A percentile compares a stretch with the other conserved stretches of the same genome.
phyloP scores from a whole-genome alignment of 2,888 invertebrate genomes.

The Brachypalpus laphriformis region DNA sequence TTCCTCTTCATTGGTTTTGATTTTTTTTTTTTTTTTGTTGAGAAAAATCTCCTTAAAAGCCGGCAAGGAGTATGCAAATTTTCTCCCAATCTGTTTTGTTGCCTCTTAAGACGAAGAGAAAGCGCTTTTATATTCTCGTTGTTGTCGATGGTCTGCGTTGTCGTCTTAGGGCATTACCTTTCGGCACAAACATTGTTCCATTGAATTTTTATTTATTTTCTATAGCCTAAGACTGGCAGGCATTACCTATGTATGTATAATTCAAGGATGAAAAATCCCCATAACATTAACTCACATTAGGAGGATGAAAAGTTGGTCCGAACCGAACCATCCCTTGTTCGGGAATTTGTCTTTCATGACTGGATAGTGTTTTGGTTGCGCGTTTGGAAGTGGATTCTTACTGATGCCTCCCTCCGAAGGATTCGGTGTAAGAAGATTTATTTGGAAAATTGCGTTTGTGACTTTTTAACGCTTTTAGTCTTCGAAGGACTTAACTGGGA shows the following conservation, averaged over 20 bases:
- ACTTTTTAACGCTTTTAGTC: conserved; percentile 71
- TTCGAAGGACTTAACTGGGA: conserved; percentile 65
- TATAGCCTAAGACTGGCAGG: conserved; percentile 53
- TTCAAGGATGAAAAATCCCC: conserved; percentile 73
- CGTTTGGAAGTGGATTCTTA: conserved; percentile 17
- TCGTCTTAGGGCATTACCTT: conserved; percentile 66
- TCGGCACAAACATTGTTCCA: conserved; percentile 70
- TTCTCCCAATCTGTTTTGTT: conserved; percentile 69
- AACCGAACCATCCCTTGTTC: conserved; percentile 30
- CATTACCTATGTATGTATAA: conserved; percentile 71
- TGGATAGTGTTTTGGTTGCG: conserved; percentile 40
- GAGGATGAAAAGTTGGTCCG: conserved; percentile 63
- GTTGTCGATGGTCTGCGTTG: conserved; percentile 59
- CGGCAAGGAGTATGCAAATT: conserved; percentile 73
- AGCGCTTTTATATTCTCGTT: conserved; percentile 51
- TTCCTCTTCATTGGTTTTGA: conserved; percentile 14
- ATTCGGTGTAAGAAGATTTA: conserved; percentile 69
- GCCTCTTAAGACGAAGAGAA: conserved; percentile 49
- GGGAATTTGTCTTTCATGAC: conserved; percentile 62
- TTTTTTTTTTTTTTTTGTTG: conserved; percentile 11
- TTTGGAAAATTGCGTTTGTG: conserved; percentile 73
- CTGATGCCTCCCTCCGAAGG: not conserved
- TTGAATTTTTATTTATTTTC: conserved; percentile 74
- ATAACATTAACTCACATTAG: conserved; percentile 74
- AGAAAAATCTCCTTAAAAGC: conserved; percentile 70